Percentiles rank a stretch among this genome's conserved stretches.
phyloP scores from a whole-genome alignment of 1,140 invertebrate genomes.

The Delia radicum region DNA sequence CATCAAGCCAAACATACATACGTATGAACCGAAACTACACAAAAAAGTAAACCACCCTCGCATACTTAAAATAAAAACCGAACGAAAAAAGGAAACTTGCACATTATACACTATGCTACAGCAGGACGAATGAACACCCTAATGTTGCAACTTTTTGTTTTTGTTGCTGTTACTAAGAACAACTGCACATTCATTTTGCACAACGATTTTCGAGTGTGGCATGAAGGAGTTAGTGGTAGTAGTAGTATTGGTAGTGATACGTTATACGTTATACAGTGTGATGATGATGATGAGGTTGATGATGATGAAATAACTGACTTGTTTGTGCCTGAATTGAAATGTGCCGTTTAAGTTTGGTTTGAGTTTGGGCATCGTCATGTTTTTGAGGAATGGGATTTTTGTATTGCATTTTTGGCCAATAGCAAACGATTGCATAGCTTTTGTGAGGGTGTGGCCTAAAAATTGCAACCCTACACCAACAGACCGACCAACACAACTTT shows the following conservation, averaged over 20 bases:
- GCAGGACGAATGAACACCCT: neutral
- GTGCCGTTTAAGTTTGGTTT: neutral
- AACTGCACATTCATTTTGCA: neutral
- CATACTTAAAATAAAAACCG: neutral
- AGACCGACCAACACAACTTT: neutral
- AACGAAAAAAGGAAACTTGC: neutral
- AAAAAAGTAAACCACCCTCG: neutral
- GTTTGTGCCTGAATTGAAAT: neutral
- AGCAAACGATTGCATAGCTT: conserved; percentile 52
- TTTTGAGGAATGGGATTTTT: conserved; percentile 3
- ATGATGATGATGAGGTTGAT: neutral
- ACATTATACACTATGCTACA: neutral
- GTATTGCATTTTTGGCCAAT: conserved; percentile 49
- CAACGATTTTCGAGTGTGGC: neutral
- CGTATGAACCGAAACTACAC: too few relatives aligned
- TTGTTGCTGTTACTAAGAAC: neutral
- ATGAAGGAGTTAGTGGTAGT: neutral
- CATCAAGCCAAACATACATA: too few relatives aligned
- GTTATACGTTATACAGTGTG: too few relatives aligned
- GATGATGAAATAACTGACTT: neutral
- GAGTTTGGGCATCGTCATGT: neutral
- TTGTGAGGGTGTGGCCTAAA: conserved; percentile 52
- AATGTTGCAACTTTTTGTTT: neutral
- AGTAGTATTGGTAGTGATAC: neutral
- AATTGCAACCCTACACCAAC: conserved; percentile 47